phyloP scores from a whole-genome alignment of 2,113 vertebrate species.

The Oryctolagus cuniculus region DNA sequence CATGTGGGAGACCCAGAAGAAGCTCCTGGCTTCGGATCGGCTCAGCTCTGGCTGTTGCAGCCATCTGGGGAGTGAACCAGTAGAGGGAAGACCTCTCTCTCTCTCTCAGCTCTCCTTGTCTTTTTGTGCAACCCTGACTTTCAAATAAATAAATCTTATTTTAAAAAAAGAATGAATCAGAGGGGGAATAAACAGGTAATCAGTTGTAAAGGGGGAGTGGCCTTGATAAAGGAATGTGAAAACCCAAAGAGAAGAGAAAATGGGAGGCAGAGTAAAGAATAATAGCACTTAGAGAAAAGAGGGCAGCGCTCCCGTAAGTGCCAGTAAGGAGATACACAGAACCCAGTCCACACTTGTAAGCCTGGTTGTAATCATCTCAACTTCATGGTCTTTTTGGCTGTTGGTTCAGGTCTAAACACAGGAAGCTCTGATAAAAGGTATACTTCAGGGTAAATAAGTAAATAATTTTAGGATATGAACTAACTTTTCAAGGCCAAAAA shows the following conservation, averaged over 20 bases:
- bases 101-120: no score
- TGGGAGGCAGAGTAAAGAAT: neutral
- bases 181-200: neutral
- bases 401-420: neutral
- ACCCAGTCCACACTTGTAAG: neutral
- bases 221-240: neutral
- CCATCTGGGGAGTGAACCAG: no score
- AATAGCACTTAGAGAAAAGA: neutral
- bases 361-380: neutral
- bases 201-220: neutral
- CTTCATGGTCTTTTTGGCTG: neutral
- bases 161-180: neutral
- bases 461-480: slow-evolving; percentile 3
- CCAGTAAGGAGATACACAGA: neutral
- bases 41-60: no score
- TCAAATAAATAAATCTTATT: no score
- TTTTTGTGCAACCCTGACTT: no score
- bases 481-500: slow-evolving; percentile 15
- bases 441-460: neutral
- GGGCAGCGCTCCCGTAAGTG: neutral
- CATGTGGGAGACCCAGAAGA: no score
- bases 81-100: no score
- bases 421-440: neutral
- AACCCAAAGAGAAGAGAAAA: neutral
- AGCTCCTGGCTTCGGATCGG: no score